Base-by-base conservation (phyloP, 2,888 invertebrate species). In the Tachina lurida region DNA sequence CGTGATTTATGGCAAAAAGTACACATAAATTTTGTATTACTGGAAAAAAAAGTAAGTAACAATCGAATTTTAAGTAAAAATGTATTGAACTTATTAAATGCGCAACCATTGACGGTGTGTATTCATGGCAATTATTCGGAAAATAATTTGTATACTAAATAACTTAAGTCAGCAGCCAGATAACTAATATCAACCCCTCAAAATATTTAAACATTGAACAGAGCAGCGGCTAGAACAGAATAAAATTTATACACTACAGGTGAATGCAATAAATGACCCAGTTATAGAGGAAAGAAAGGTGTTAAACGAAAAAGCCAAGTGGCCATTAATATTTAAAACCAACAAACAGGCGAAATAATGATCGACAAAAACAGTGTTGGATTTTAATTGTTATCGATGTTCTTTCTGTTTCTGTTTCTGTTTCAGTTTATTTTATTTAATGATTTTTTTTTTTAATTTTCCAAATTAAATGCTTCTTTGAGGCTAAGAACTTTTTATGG, bases 211-310 rank as follows among this genome's bases (percentile, higher is more conserved):
- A 54, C 62, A 45, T 9, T 39, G 67, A 49, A 47, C 41, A 73
- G 43, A 54, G 1, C 52, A 31, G 56, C 56, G 76, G 22, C 60
- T 17, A 54, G 31, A 52, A 43, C 49, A 73, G 56, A 5, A 10
- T 10, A 60, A 71, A 63, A 54, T n/a, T n/a, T 47, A 71, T 74
- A 47, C 80, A 73, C 76, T 70, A 10, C 79, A 83, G 83, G 86
- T 86, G 78, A 86, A 79, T 79, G 81, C 75, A 76, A 76, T 86
- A 84, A 87, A 87, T 87, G 87, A 87, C 88, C 87, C 86, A 88
- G 84, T 87, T 88, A 86, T 83, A 58, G 82, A 67, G 62, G 68
- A 76, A 76, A 13, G 63, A 39, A 68, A 84, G 75, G 81, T 86
- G 80, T 77, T 74, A 81, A 84, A 62, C 19, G 45, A 68, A 71